Conservation (phyloP, 2,888 invertebrate genomes). For the Monoplex corrugatus region DNA sequence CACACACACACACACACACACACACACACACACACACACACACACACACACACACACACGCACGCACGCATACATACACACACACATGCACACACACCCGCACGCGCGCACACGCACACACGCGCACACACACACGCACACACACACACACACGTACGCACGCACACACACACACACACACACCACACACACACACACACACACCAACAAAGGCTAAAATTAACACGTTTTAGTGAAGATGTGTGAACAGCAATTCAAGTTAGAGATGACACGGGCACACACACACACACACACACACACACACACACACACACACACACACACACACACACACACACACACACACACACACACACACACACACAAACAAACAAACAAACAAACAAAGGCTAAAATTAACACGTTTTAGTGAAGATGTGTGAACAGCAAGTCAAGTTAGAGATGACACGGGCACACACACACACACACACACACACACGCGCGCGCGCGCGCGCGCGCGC, state of each 20-base stretch:
- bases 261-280: not conserved
- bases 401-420: not conserved
- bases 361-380: not conserved
- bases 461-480: not conserved
- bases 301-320: too few species aligned
- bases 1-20: not conserved
- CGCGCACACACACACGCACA: not conserved
- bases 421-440: too few species aligned
- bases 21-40: not conserved
- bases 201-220: not conserved
- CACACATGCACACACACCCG: not conserved
- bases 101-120: not conserved
- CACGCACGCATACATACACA: not conserved
- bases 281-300: too few species aligned
- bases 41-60: not conserved
- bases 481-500: too few species aligned
- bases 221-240: too few species aligned
- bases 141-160: conserved; percentile 20
- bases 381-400: not conserved
- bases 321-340: not conserved
- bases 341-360: too few species aligned
- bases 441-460: conserved; percentile 14
- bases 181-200: conserved; percentile 19
- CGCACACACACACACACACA: conserved; percentile 21
- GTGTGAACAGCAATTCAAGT: not conserved